Base-by-base conservation (phyloP, 2,888 invertebrate genomes). In the Diadromus collaris region DNA sequence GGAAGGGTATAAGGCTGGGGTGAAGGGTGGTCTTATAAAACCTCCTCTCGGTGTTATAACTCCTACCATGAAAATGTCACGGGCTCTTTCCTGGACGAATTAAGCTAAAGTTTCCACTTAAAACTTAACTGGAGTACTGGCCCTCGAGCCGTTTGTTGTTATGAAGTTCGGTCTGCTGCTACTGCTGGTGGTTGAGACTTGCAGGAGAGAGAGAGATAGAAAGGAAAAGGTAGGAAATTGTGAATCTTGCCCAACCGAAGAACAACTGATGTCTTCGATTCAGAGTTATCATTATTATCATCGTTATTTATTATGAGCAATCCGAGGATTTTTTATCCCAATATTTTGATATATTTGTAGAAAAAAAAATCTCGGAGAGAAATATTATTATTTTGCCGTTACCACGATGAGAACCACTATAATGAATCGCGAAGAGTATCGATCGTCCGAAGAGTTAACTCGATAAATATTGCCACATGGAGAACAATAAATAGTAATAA, bases 61-160 rank as follows among this genome's bases (percentile, higher is more conserved):
- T 74, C 41, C 41, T 67, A 54, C 74, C 77, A 67, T 74, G 74
- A 80, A 80, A 80, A 80, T 63, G 80, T 80, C 70, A 79, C 69
- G 69, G 79, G 79, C 76, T 79, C 79, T 79, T 74, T 76, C 67
- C 70, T 68, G 19, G 61, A 56, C 73, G 80, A 80, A 77, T 77
- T 74, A 74, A 80, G 76, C 74, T 74, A 74, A 80, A 80, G 80
- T 80, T 80, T 80, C 77, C 80, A 80, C 80, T 77, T 76, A 80
- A 80, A 80, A 80, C 76, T 80, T 80, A 77, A 80, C 80, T 80
- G 70, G 73, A 77, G 77, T 77, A 77, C 67, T 67, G 61, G 41
- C 77, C 77, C 60, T 71, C 67, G 61, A 70, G 78, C 74, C 74
- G 78, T 80, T 74, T 80, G 80, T 80, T 80, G 80, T 77, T 77